Conservation (phyloP, 2,888 invertebrate genomes). For the Acheta domesticus region DNA sequence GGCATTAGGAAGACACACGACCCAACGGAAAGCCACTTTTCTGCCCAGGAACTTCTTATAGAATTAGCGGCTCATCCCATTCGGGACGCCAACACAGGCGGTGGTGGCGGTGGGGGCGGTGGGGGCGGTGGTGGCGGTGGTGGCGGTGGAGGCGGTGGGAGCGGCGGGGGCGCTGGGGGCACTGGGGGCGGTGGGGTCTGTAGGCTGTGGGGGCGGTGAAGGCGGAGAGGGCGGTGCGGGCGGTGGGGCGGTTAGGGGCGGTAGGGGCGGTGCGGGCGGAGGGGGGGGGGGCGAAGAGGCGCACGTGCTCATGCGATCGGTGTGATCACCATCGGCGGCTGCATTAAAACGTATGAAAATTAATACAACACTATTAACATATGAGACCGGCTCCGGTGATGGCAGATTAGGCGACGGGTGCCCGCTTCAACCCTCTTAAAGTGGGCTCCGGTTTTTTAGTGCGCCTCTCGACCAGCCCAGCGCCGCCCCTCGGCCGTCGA, state of each 20-base stretch:
- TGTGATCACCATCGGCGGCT: neutral
- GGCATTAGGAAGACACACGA: neutral
- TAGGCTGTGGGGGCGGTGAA: neutral
- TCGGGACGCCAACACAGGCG: neutral
- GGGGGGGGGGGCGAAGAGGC: neutral
- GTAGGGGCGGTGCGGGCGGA: neutral
- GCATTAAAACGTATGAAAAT: slow-evolving; percentile 10
- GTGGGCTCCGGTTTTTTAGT: neutral
- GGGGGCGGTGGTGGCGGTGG: neutral
- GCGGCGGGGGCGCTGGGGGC: neutral
- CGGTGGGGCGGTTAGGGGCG: neutral
- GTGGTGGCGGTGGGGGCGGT: neutral
- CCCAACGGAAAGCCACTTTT: neutral
- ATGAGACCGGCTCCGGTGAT: neutral
- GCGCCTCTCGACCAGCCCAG: neutral
- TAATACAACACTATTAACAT: slow-evolving; percentile 18
- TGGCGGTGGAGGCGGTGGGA: neutral
- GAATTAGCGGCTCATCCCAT: neutral
- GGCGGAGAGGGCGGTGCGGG: neutral
- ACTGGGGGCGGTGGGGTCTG: neutral
- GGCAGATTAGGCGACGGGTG: neutral
- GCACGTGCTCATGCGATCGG: neutral
- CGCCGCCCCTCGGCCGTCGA: neutral
- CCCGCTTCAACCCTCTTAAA: neutral
- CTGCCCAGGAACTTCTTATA: neutral